Evolutionary conservation across 2,888 invertebrate species (phyloP).

Genomic region (Campopleginae sp.): DNA sequence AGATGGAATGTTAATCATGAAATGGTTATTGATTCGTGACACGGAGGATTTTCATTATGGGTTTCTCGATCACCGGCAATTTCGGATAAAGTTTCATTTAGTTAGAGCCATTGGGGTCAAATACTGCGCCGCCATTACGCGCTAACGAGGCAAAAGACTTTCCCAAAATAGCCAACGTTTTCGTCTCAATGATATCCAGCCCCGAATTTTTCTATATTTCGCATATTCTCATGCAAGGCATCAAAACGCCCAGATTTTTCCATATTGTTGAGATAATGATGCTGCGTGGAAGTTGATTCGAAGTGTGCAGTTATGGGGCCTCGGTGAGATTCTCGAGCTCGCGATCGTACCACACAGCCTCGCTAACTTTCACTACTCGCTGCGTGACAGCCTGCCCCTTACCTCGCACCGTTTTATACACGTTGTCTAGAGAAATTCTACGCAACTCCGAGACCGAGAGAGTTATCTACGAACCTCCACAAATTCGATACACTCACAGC

Average conservation of each 20-base stretch:
- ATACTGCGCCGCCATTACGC: not conserved
- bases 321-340: slow-evolving; percentile 52
- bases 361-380: slow-evolving; percentile 77
- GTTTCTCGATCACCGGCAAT: not conserved
- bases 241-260: not conserved
- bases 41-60: not conserved
- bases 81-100: not conserved
- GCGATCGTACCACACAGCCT: slow-evolving; percentile 61
- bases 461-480: slow-evolving; percentile 36
- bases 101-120: not conserved
- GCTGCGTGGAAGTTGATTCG: slow-evolving; percentile 19
- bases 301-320: slow-evolving; percentile 45
- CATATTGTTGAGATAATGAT: slow-evolving; percentile 13
- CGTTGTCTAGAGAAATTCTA: slow-evolving; percentile 73
- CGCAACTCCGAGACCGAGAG: slow-evolving; percentile 61
- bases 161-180: not conserved
- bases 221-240: no score
- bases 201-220: not conserved
- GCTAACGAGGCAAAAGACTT: not conserved
- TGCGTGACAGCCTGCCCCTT: slow-evolving; percentile 69
- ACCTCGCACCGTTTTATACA: slow-evolving; percentile 53
- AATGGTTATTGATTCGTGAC: not conserved
- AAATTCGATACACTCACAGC: slow-evolving; percentile 16
- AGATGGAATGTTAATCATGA: no score
- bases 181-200: not conserved